phyloP scores from a whole-genome alignment of 2,888 invertebrate genomes.

The Kryphioiulus occultus region DNA sequence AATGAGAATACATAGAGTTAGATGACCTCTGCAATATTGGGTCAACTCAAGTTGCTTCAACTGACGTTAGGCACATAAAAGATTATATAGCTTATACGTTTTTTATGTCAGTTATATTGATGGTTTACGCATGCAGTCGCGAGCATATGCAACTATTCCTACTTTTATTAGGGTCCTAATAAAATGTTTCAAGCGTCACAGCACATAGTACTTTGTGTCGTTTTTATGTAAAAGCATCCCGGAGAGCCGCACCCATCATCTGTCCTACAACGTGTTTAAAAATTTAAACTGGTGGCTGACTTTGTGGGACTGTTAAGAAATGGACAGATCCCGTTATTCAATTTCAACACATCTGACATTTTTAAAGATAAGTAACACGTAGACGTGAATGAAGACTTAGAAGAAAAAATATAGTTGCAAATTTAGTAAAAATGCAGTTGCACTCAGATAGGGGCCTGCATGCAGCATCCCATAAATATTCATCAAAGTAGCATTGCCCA shows the following conservation, averaged over 20 bases:
- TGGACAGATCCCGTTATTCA: neutral
- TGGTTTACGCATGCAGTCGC: neutral
- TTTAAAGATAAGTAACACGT: neutral
- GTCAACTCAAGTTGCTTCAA: neutral
- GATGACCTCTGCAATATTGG: neutral
- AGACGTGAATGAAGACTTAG: neutral
- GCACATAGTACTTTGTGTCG: no score
- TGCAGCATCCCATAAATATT: neutral
- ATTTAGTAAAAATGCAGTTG: neutral
- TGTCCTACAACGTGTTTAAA: neutral
- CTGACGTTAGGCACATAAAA: slow-evolving; percentile 21
- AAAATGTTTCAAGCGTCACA: neutral
- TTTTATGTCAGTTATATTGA: slow-evolving; percentile 4
- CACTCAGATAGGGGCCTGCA: neutral
- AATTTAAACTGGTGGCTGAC: neutral
- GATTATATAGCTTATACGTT: neutral
- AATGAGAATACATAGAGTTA: neutral
- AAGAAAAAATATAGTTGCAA: neutral
- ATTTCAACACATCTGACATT: neutral
- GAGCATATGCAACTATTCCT: neutral
- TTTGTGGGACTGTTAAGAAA: neutral
- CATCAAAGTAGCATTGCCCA: neutral
- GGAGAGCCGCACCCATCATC: neutral
- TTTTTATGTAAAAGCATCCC: neutral
- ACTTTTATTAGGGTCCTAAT: slow-evolving; percentile 8